phyloP scores from a whole-genome alignment of 2,888 invertebrate species.

The Brachycybe producta region DNA sequence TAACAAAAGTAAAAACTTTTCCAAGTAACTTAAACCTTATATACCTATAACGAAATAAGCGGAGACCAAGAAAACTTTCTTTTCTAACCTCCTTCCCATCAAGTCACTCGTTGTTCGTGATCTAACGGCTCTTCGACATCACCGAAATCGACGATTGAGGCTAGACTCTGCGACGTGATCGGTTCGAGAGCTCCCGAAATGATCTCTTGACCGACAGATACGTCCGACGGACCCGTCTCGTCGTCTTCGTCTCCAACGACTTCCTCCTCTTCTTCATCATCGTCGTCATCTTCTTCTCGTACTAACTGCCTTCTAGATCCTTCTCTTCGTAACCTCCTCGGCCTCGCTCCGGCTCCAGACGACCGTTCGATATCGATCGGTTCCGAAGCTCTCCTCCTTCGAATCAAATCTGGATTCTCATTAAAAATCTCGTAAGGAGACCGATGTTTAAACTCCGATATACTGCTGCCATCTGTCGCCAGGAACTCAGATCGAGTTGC shows the following conservation, averaged over 20 bases:
- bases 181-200: constrained; percentile 8
- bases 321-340: neutral
- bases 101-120: neutral
- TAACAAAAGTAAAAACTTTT: too few relatives aligned
- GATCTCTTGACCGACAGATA: neutral
- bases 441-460: too few relatives aligned
- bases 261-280: neutral
- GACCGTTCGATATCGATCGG: constrained; percentile 10
- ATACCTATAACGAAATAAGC: too few relatives aligned
- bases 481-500: too few relatives aligned
- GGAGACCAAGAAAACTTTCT: too few relatives aligned
- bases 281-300: neutral
- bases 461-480: too few relatives aligned
- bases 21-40: too few relatives aligned
- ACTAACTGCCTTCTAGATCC: neutral
- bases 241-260: neutral
- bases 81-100: too few relatives aligned
- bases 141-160: constrained; percentile 10
- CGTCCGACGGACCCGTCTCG: neutral
- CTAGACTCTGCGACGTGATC: constrained; percentile 11
- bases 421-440: too few relatives aligned
- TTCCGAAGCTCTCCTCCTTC: constrained; percentile 6
- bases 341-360: neutral
- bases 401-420: neutral
- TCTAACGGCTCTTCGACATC: neutral